Evolutionary conservation across 1,140 invertebrate species (phyloP).

Genomic region (Zaprionus lachaisei): DNA sequence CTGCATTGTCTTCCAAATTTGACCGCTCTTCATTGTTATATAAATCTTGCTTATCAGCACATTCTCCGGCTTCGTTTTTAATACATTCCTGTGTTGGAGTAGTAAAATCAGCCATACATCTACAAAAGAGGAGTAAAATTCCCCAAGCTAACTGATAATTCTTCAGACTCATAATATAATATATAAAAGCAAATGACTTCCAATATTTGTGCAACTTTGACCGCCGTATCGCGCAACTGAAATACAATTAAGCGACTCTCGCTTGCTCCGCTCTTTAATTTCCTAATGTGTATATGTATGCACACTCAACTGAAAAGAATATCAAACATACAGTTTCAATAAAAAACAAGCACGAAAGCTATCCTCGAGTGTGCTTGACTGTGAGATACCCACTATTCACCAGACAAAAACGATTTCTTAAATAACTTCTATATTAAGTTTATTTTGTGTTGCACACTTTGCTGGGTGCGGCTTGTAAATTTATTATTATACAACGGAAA

Average conservation of each 20-base stretch:
- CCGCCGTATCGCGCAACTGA: neutral
- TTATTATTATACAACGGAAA: no score
- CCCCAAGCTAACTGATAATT: neutral
- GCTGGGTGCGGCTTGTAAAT: no score
- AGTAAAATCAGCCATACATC: neutral
- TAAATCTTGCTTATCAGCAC: neutral
- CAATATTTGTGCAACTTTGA: neutral
- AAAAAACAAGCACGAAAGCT: no score
- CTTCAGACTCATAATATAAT: neutral
- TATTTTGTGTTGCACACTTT: no score
- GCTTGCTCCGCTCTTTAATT: neutral
- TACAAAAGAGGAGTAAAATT: neutral
- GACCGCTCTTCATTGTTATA: neutral
- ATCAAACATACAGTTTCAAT: no score
- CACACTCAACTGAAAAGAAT: neutral
- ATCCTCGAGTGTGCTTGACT: no score
- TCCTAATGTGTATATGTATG: neutral
- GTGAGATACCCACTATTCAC: no score
- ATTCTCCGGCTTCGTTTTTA: neutral
- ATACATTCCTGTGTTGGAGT: neutral
- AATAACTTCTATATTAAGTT: no score
- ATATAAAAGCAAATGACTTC: neutral
- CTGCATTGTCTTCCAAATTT: neutral
- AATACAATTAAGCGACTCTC: neutral
- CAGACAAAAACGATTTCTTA: no score